A percentile compares a stretch with the other conserved stretches of the same genome.
phyloP scores from a whole-genome alignment of 2,888 invertebrate genomes.

The Poecilobothrus nobilitatus region DNA sequence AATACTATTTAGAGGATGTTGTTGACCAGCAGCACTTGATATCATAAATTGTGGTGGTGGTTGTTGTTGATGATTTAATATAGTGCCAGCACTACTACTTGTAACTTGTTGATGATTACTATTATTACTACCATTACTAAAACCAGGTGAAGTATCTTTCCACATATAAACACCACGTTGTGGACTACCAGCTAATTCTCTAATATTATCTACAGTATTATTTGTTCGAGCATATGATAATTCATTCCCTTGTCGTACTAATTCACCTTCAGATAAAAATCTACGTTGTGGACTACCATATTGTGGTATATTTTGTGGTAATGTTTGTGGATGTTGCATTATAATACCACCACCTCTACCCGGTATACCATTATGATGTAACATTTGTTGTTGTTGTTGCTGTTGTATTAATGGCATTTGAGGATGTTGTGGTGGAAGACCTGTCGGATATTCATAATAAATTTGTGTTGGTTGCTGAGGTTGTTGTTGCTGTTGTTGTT shows the following conservation, averaged over 20 bases:
- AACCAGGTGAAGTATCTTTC: slow-evolving; percentile 67
- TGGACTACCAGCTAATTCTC: slow-evolving; percentile 80
- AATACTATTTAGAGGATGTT: slow-evolving; percentile 14
- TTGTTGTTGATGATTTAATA: slow-evolving; percentile 38
- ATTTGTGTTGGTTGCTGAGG: slow-evolving; percentile 37
- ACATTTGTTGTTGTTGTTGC: slow-evolving; percentile 37
- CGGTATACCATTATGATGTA: slow-evolving; percentile 27
- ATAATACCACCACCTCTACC: slow-evolving; percentile 33
- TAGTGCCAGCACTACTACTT: slow-evolving; percentile 40
- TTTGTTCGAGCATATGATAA: slow-evolving; percentile 59
- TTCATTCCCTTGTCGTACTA: slow-evolving; percentile 58
- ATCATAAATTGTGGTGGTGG: slow-evolving; percentile 36
- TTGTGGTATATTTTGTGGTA: slow-evolving; percentile 33
- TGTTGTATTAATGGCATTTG: slow-evolving; percentile 41
- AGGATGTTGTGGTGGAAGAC: slow-evolving; percentile 42
- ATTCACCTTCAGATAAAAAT: slow-evolving; percentile 74
- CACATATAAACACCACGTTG: slow-evolving; percentile 73
- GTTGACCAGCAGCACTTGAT: slow-evolving; percentile 24
- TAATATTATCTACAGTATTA: slow-evolving; percentile 76
- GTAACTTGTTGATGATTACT: slow-evolving; percentile 27
- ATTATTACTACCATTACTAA: slow-evolving; percentile 32
- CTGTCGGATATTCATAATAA: slow-evolving; percentile 43
- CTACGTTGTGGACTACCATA: slow-evolving; percentile 63
- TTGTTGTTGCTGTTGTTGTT: slow-evolving; percentile 34
- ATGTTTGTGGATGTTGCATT: slow-evolving; percentile 28